Conservation (phyloP, 2,888 invertebrate species). For the Omphaloscelis lunosa region DNA sequence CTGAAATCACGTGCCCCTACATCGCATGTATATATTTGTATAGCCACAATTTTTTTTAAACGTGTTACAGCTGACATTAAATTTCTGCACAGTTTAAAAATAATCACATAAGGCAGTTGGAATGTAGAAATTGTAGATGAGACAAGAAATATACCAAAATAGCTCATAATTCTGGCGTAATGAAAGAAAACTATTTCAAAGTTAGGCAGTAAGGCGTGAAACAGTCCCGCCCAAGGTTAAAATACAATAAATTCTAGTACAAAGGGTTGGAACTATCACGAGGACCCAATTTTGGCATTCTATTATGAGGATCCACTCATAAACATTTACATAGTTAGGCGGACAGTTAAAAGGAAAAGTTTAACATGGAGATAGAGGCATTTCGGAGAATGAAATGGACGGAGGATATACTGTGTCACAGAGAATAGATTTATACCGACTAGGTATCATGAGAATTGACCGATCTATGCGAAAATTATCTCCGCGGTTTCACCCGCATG, state of each 20-base stretch:
- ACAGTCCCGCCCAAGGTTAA: slow-evolving; percentile 19
- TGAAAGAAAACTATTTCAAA: slow-evolving; percentile 43
- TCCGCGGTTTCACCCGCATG: too few relatives aligned
- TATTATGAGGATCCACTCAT: slow-evolving; percentile 57
- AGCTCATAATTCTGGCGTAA: background rate
- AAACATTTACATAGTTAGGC: slow-evolving; percentile 46
- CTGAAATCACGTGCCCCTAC: too few relatives aligned
- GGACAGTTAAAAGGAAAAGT: slow-evolving; percentile 46
- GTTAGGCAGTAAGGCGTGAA: slow-evolving; percentile 20
- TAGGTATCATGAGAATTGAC: background rate
- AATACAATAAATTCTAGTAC: slow-evolving; percentile 56
- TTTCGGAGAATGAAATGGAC: background rate
- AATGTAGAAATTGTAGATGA: background rate
- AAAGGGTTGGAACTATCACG: slow-evolving; percentile 47
- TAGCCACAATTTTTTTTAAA: too few relatives aligned
- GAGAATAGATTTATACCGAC: background rate
- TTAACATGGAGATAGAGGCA: slow-evolving; percentile 1
- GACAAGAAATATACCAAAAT: background rate
- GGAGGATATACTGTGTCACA: background rate
- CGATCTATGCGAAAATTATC: background rate
- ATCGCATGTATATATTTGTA: too few relatives aligned
- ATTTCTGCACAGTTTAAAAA: background rate
- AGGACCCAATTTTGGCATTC: slow-evolving; percentile 60
- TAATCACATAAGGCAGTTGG: background rate
- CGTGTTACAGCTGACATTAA: too few relatives aligned